phyloP scores from a whole-genome alignment of 2,113 vertebrate genomes.

The Sigmodon hispidus region DNA sequence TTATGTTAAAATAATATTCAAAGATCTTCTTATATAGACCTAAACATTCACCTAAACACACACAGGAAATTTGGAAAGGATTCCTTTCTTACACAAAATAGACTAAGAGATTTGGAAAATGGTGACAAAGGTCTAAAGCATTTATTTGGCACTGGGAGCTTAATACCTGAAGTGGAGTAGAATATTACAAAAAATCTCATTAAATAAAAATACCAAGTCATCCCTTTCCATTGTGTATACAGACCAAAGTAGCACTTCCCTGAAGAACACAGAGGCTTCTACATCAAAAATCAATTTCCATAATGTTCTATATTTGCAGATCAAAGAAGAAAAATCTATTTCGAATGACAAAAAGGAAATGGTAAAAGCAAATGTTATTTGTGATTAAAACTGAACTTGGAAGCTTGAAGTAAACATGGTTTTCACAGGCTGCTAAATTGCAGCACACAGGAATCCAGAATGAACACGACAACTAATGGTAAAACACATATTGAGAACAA shows the following conservation, averaged over 20 bases:
- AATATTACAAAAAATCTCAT: not conserved
- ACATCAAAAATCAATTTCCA: not conserved
- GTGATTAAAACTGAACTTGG: not conserved
- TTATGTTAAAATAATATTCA: not conserved
- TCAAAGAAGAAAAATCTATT: constrained; percentile 9
- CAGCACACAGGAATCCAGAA: not conserved
- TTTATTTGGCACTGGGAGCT: not conserved
- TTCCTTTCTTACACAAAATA: not conserved
- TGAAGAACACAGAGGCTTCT: not conserved
- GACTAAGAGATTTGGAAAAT: constrained; percentile 1
- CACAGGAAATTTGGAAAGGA: not conserved
- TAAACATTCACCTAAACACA: not conserved
- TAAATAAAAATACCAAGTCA: not conserved
- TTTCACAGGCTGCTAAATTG: not conserved
- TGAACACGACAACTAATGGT: not conserved
- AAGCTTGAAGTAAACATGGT: not conserved
- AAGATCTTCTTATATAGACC: not conserved
- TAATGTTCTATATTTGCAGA: not conserved
- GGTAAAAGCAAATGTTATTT: not conserved
- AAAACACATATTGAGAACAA: not conserved
- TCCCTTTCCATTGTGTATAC: not conserved
- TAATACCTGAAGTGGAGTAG: not conserved
- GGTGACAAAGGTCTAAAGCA: not conserved
- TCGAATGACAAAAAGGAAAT: not conserved
- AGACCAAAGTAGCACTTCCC: not conserved